phyloP scores from a whole-genome alignment of 1,140 invertebrate species.

The Cryptotermes secundus region DNA sequence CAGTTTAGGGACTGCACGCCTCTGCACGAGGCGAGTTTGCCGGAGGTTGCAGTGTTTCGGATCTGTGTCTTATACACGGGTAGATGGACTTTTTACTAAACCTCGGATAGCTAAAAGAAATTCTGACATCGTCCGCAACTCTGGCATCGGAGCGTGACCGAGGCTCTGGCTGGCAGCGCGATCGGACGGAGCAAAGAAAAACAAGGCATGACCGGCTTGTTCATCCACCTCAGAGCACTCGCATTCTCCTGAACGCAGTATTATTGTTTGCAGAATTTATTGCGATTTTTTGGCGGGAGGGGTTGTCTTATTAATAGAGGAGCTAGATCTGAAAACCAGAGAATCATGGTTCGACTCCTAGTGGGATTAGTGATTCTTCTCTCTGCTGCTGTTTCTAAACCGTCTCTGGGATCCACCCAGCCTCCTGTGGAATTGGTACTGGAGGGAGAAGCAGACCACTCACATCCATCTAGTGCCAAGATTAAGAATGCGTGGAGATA shows the following conservation, averaged over 20 bases:
- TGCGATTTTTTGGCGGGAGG: no score
- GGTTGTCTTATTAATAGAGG: no score
- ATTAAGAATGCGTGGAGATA: no score
- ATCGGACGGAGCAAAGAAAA: not conserved
- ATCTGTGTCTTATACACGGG: not conserved
- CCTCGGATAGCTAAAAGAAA: not conserved
- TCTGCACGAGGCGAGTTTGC: not conserved
- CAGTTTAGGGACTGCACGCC: not conserved
- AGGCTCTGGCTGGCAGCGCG: not conserved
- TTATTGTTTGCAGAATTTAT: not conserved
- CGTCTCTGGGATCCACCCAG: no score
- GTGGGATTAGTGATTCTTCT: no score
- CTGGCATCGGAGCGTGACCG: not conserved
- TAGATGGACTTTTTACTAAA: constrained; percentile 9
- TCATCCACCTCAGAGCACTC: not conserved
- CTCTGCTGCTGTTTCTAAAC: no score
- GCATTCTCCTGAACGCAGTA: not conserved
- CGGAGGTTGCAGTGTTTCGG: not conserved
- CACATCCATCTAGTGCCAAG: no score
- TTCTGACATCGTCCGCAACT: constrained; percentile 12
- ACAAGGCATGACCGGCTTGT: not conserved
- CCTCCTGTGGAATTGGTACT: no score
- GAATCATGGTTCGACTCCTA: not conserved
- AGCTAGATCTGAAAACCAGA: no score
- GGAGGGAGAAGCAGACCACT: no score